A percentile compares a stretch with the other conserved stretches of the same genome.
phyloP scores from a whole-genome alignment of 1,140 invertebrate genomes.

The Spodoptera litura region DNA sequence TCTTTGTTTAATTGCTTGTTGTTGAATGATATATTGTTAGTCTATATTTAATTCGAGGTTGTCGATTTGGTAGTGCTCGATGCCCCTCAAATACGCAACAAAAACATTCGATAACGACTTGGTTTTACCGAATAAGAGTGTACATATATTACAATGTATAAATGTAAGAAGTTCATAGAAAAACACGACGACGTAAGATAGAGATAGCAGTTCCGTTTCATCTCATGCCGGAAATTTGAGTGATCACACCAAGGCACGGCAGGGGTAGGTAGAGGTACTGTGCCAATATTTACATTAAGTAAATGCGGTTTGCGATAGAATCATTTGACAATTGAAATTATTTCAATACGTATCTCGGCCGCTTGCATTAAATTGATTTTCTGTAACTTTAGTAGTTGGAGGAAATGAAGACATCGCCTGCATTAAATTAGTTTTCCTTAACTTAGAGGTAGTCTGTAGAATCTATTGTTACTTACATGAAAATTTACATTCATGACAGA shows the following conservation, averaged over 20 bases:
- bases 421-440: too few species aligned
- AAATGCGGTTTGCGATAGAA: too few species aligned
- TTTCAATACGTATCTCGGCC: too few species aligned
- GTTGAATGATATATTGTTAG: neutral
- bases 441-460: neutral
- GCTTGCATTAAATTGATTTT: too few species aligned
- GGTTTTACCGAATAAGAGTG: too few species aligned
- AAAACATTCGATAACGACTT: neutral
- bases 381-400: too few species aligned
- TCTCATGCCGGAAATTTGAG: constrained; percentile 32
- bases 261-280: too few species aligned
- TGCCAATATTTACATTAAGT: neutral
- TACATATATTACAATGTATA: neutral
- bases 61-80: neutral
- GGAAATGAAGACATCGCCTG: too few species aligned
- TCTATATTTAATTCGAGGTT: neutral
- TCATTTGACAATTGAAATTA: too few species aligned
- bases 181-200: neutral
- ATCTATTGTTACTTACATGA: neutral
- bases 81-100: neutral
- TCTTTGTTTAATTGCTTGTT: neutral
- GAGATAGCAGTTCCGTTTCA: neutral
- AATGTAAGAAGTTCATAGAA: neutral
- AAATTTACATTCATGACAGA: neutral
- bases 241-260: neutral